A percentile compares a stretch with the other conserved stretches of the same genome.
phyloP scores from a whole-genome alignment of 2,888 invertebrate species.

The Rhogogaster chlorosoma region DNA sequence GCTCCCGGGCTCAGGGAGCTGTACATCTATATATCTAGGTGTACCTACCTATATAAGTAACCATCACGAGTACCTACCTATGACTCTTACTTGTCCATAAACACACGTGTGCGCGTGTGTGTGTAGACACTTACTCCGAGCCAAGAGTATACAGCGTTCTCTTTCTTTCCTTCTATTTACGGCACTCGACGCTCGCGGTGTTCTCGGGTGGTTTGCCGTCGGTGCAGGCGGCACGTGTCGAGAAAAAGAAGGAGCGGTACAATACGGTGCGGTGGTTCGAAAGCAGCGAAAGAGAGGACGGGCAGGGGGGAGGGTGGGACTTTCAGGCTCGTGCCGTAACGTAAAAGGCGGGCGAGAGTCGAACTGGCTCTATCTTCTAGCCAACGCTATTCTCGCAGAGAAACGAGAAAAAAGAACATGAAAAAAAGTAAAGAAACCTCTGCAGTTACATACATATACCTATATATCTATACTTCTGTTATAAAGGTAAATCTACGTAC shows the following conservation, averaged over 20 bases:
- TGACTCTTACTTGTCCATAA: background rate
- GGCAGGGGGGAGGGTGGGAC: background rate
- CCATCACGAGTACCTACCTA: background rate
- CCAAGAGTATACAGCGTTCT: conserved; percentile 12
- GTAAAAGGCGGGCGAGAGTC: conserved; percentile 11
- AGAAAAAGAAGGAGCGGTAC: conserved; percentile 23
- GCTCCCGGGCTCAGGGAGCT: background rate
- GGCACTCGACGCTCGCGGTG: conserved; percentile 39
- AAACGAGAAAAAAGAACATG: background rate
- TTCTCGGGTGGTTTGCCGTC: conserved; percentile 34
- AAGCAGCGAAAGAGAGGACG: background rate
- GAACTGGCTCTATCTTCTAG: conserved; percentile 11
- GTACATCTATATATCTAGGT: background rate
- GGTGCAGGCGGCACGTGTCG: conserved; percentile 43
- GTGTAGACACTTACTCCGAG: conserved; percentile 1
- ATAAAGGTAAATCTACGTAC: background rate
- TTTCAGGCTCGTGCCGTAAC: conserved; percentile 10
- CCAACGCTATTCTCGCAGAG: background rate
- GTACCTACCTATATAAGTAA: background rate
- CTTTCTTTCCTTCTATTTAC: conserved; percentile 41
- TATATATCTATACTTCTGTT: background rate
- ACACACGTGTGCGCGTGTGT: background rate
- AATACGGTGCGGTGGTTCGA: background rate
- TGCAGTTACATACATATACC: background rate
- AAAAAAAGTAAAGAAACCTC: background rate